Evolutionary conservation across 2,113 vertebrate species (phyloP).

Genomic region (Syngnathoides biaculeatus): DNA sequence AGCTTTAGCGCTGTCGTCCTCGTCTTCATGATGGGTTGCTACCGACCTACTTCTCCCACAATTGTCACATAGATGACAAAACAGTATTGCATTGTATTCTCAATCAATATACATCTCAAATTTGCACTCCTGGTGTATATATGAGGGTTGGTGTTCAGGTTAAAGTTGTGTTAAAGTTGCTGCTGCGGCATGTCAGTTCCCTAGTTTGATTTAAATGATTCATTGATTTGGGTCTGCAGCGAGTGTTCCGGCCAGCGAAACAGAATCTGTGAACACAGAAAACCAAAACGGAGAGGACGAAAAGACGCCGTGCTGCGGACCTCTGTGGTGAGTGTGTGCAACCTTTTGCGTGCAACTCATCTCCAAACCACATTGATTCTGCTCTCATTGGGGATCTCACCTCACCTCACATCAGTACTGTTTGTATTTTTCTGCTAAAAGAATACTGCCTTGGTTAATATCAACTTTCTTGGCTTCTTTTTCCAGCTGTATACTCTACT

Average conservation of each 20-base stretch:
- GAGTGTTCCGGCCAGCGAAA: slow-evolving; percentile 92
- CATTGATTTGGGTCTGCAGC: slow-evolving; percentile 76
- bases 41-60: neutral
- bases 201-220: slow-evolving; percentile 12
- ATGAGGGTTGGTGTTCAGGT: neutral
- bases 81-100: neutral
- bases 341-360: neutral
- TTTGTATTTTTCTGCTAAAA: neutral
- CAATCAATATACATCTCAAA: too few relatives aligned
- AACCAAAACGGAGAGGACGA: slow-evolving; percentile 87
- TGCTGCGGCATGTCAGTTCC: neutral
- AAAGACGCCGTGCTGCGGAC: slow-evolving; percentile 81
- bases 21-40: neutral
- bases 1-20: slow-evolving; percentile 38
- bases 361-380: neutral
- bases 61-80: neutral
- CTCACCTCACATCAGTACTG: neutral
- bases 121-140: neutral
- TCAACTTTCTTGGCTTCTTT: neutral
- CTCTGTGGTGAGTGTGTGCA: slow-evolving; percentile 78
- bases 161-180: neutral
- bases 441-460: neutral
- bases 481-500: neutral
- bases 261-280: slow-evolving; percentile 92
- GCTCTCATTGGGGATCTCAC: neutral